Evolutionary conservation across 2,888 invertebrate genomes (phyloP), one percentile per base, ranked within the genome.

Genomic region (Epistrophe grossulariae): DNA sequence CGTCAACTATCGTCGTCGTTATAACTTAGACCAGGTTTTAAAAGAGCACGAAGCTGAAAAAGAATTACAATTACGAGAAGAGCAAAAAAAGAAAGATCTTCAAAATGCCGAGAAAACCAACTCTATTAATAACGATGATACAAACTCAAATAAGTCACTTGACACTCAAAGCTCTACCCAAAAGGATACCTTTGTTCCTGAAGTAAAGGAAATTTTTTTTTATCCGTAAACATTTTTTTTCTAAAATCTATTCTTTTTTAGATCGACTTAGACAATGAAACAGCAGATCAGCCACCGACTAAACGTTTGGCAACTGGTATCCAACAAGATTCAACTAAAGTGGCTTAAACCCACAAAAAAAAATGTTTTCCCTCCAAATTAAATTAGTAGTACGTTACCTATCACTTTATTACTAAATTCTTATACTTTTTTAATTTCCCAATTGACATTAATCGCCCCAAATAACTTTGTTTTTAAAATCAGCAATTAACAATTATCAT

Each of bases 1-100:
- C 93, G 95, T 97, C 10, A 98, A 97, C 91, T 97, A 99, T 93
- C 95, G 98, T 64, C 96, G 97, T 89, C 95, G 97, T 79, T 98
- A 97, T 93, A 97, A 97, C 93, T 94, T 99, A 89, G 98, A 99
- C 92, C 95, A 95, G 19, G 95, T 97, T 48, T 93, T 98, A 70
- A 96, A 96, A 90, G 98, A 98, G 90, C 97, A 96, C 92, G 97
- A 97, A 91, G 96, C 96, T 40, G 97, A 97, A 89, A 90, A 89
- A 62, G 89, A 89, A 50, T 84, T 89, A 6, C 87, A 88, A 55
- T 62, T 87, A 8, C 70, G 80, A 43, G 84, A 88, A 95, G 81
- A 84, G 28, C 85, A 88, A 60, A 81, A 88, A 28, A 85, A 82
- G 68, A 79, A 88, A 70, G 84, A 88, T 57, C 35, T 71, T 43